These are phyloP conservation scores for Campoplex nolae DNA, from an alignment of 2,888 invertebrate species.

Conservation along the genomic window DNA sequence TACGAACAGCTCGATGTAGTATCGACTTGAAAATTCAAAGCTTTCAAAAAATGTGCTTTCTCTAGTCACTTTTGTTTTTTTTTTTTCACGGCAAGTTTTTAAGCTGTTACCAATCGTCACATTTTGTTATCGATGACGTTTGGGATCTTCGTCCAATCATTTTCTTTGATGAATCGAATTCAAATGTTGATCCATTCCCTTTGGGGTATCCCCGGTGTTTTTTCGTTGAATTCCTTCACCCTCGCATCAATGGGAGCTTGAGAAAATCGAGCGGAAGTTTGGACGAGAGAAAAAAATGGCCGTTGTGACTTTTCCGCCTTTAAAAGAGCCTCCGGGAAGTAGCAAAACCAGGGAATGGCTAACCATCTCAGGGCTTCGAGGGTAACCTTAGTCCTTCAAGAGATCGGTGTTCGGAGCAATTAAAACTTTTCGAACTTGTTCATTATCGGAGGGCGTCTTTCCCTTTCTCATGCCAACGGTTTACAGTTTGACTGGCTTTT, in stretches of 20 bases:
- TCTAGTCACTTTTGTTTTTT: background rate
- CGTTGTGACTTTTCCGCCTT: constrained; percentile 40
- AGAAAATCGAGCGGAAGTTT: constrained; percentile 46
- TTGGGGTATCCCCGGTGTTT: background rate
- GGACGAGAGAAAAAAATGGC: constrained; percentile 34
- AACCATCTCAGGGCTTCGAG: constrained; percentile 23
- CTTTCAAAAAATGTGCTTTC: background rate
- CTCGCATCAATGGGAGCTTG: constrained; percentile 16
- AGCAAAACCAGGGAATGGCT: constrained; percentile 37
- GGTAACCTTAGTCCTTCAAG: constrained; percentile 37
- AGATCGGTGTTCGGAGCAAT: constrained; percentile 74
- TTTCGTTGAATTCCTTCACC: background rate
- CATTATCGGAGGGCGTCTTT: constrained; percentile 64
- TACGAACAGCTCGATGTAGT: constrained; percentile 9
- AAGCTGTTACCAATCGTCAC: background rate
- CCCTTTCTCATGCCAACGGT: constrained; percentile 15
- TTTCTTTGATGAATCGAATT: background rate
- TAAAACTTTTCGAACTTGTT: constrained; percentile 76
- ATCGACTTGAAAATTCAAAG: background rate
- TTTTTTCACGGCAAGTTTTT: background rate
- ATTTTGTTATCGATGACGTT: background rate
- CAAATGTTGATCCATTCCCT: background rate
- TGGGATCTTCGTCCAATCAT: background rate
- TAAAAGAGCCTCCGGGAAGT: constrained; percentile 45
- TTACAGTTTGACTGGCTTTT: constrained; percentile 45